Base-by-base conservation (phyloP, 2,888 invertebrate genomes). In the Ophion slaviceki region DNA sequence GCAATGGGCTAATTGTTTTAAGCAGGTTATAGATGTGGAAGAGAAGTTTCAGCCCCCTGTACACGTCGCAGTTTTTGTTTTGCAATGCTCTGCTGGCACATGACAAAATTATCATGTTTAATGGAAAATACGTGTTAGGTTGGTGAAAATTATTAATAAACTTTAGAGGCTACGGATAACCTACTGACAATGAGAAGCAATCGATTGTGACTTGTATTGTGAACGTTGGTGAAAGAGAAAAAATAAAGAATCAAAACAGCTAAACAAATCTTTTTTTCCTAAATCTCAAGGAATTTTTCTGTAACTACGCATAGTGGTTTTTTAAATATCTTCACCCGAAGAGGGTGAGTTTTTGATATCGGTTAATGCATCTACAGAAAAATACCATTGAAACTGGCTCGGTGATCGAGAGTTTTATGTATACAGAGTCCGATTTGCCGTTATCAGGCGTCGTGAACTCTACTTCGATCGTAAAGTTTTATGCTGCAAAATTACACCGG, bases 401-500 rank as follows among this genome's bases (percentile, higher is more conserved):
- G 53, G 47, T 40, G 71, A 62, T 79, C 47, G 47, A n/a, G 11
- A 14, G 20, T 62, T 36, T 57, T 10, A 59, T 28, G 36, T 45
- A 74, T 40, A n/a, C 40, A 40, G 40, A 61, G 24, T 62, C 20
- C 24, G 24, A 74, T 62, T 62, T 24, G 24, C 61, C 62, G 32
- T 57, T 71, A 71, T 71, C 71, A 61, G 20, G n/a, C 14, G 59
- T 4, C n/a, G n/a, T 17, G 20, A 78, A 57, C 17, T 74, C 53
- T 74, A 7, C 1, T 14, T 24, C 72, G 45, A 74, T 82, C 72
- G 71, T 78, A 68, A 74, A 82, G 72, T 74, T 14, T 78, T 78
- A 77, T 72, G 57, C 53, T 28, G 67, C 28, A 57, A 70, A 80
- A 64, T 72, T 53, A 24, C 47, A 20, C 64, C 14, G 40, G 53